Percentiles rank a stretch among this genome's conserved stretches.
Evolutionary conservation across 2,888 invertebrate genomes (phyloP).

Genomic region (Heliconius erato): DNA sequence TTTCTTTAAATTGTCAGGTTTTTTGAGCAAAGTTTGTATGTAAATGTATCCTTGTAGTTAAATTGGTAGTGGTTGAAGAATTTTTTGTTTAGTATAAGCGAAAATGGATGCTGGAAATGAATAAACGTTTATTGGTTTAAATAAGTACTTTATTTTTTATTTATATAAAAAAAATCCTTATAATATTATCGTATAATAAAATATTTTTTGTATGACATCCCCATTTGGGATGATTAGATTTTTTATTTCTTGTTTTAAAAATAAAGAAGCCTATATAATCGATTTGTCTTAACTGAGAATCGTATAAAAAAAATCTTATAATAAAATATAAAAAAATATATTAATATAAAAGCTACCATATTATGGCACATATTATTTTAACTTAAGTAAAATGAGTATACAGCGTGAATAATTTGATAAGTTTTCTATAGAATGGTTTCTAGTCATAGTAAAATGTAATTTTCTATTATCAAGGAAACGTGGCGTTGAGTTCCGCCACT

Average conservation of each 20-base stretch:
- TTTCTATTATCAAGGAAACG: too few relatives aligned
- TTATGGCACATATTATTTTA: conserved; percentile 48
- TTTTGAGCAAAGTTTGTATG: not conserved
- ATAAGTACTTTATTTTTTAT: conserved; percentile 53
- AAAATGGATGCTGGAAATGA: conserved; percentile 74
- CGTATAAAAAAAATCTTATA: not conserved
- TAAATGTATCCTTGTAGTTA: not conserved
- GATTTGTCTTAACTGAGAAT: not conserved
- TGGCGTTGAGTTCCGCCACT: too few relatives aligned
- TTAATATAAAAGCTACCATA: conserved; percentile 37
- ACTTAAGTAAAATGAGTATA: conserved; percentile 21
- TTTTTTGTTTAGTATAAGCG: conserved; percentile 59
- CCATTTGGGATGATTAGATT: not conserved
- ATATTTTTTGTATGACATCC: not conserved
- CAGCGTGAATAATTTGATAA: conserved; percentile 2
- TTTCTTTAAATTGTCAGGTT: not conserved
- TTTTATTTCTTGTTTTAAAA: not conserved
- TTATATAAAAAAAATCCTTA: conserved; percentile 7
- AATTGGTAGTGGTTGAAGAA: conserved; percentile 42
- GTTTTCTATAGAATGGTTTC: not conserved
- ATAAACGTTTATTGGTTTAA: conserved; percentile 68
- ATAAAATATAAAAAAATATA: conserved; percentile 18
- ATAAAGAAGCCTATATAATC: not conserved
- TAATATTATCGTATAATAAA: not conserved
- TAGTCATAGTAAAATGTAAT: not conserved